Evolutionary conservation across 2,113 vertebrate genomes (phyloP).

Genomic region (Ardeotis arabs): DNA sequence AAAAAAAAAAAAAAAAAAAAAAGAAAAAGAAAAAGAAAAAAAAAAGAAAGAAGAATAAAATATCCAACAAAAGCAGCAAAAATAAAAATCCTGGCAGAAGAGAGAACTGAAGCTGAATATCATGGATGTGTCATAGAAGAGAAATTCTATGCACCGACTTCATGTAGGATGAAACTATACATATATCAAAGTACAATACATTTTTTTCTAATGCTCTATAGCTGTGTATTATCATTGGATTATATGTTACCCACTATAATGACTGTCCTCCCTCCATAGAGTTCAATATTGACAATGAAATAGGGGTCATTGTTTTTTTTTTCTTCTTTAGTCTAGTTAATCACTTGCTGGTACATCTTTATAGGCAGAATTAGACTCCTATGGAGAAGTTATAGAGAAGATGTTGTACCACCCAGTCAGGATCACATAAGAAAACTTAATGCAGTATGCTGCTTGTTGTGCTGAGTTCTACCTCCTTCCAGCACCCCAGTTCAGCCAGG

Average conservation of each 20-base stretch:
- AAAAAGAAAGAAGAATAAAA: neutral
- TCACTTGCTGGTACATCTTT: neutral
- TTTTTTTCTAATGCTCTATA: neutral
- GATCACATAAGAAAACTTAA: neutral
- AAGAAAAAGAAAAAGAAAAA: fast-evolving
- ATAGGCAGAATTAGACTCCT: neutral
- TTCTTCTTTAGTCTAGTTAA: neutral
- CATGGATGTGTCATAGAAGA: neutral
- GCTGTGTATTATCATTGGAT: neutral
- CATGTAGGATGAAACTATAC: neutral
- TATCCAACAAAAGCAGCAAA: neutral
- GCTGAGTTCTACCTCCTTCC: neutral
- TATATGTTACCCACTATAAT: neutral
- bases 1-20: neutral
- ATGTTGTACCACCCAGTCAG: neutral
- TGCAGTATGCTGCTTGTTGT: neutral
- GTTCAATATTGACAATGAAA: neutral
- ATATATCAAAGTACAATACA: neutral
- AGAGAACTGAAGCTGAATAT: neutral
- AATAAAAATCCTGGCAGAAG: neutral
- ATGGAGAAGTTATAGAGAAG: neutral
- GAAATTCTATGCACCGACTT: neutral
- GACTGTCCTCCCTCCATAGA: fast-evolving
- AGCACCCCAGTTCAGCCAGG: neutral
- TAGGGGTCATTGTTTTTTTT: neutral